Base-by-base conservation (phyloP, 2,797 vertebrate genomes). In the Coregonus ussuriensis region DNA sequence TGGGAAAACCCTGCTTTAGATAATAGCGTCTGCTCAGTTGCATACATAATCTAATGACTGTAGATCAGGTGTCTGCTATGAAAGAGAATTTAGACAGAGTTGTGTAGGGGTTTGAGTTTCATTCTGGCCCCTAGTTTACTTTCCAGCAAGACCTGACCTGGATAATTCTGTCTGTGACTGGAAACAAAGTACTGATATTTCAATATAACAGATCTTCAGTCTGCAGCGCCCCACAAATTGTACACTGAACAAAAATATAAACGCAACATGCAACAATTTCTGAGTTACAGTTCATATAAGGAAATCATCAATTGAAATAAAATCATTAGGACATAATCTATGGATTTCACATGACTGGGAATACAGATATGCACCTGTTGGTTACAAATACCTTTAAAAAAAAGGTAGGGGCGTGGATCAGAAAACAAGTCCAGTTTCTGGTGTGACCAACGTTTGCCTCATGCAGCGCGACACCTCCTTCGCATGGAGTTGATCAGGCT, bases 51-150 rank as follows among this genome's bases (percentile, higher is more conserved):
- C 59, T 25, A 62, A 11, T 62, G 59, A 13, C 59, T 62, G 3
- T 56, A 74, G 82, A 86, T 88, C 25, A 14, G 72, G 76, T 89
- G 73, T 82, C 87, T 72, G 54, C 56, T n/a, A 35, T 73, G 72
- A 9, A 29, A 29, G 72, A 18, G 15, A 5, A 62, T 21, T n/a
- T 62, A 21, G 21, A 25, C 54, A 15, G 51, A 37, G 18, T 33
- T 29, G 13, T 6, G 9, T 18, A 25, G 5, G 29, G 68, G 82
- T 54, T 88, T 79, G 21, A 0, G 85, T 90, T 82, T 85, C 89
- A 67, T 1, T 0, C n/a, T 56, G 0, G 77, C 82, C 69, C 78
- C 18, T 47, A 15, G 35, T 71, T n/a, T 41, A 14, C 13, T 41
- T 16, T 53, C 37, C 70, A 71, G 47, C 25, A 35, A 69, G 77